Evolutionary conservation across 2,113 vertebrate species (phyloP), one percentile per base, ranked within the genome.

Genomic region (Rattus norvegicus): DNA sequence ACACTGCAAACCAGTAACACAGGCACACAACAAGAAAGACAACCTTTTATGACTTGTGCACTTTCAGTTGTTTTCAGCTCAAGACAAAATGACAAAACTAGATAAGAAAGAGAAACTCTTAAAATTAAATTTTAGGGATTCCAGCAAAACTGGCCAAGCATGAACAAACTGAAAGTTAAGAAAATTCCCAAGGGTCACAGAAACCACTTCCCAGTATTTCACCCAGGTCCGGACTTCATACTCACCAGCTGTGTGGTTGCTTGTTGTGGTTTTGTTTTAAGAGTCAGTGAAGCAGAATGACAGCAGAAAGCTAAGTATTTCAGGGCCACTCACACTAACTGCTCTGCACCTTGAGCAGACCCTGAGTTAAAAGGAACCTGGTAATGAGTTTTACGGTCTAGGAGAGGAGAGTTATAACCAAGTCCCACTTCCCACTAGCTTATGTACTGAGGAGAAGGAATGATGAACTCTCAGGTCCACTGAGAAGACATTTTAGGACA

Each of bases 141-240:
- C 59, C 43, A 33, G 72, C 59, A 94, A 93, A 96, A 90, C 12
- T 79, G 72, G 79, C 43, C 67, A 93, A 77, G 30, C 69, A 90
- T 0, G 3, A 24, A 6, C 9, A 94, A 90, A 90, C 36, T 39
- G 7, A 88, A 96, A 87, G 52, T 92, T 94, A 20, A 94, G 7
- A 81, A 90, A 96, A 61, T 65, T 85, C 22, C 33, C 7, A 47
- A 14, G 67, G 17, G 28, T 81, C 83, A 89, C 33, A 77, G 84
- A 88, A 92, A 81, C 7, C 83, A 83, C 52, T 89, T 88, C 83
- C 72, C 52, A 59, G 19, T 91, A 28, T n/a, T 96, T 90, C 63
- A 56, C 54, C 56, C 22, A 52, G 95, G 43, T 92, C 17, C 79
- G 79, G 26, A 69, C 65, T 90, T 81, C 33, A n/a, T 28, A 26